Evolutionary conservation across 2,888 invertebrate species (phyloP), one percentile per base, ranked within the genome.

Genomic region (Gymnocheta viridis): DNA sequence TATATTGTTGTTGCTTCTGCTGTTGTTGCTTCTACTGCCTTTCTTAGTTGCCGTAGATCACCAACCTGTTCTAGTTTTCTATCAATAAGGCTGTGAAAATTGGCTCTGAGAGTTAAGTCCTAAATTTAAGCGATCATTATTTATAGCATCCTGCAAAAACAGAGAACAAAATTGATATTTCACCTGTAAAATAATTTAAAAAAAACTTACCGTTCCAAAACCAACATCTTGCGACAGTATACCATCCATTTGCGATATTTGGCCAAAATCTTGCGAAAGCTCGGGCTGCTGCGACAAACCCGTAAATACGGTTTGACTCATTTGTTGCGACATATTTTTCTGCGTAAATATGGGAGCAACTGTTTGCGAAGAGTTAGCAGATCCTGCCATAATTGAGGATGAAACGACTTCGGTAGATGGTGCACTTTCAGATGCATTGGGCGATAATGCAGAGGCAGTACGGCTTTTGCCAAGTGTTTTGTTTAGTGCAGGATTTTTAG

Each of bases 231-330:
- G 98, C 66, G 98, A 98, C 89, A 98, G 93, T 89, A 98, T 94
- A 76, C 97, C 98, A 92, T 98, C 98, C 93, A 98, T 97, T 93
- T 98, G 98, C 69, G 98, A 98, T 80, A 91, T 92, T 84, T 91
- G 91, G 2, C 91, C 91, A 87, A 90, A 92, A 86, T 92, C 92
- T 85, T 92, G 92, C 27, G 92, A 92, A 14, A 92, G 82, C 66
- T 88, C 93, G 6, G 91, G 91, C 89, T 96, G 96, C 14, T 94
- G 96, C 51, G 95, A 95, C 17, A 95, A 91, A 82, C 94, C 94
- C 87, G 95, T 94, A 0, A 94, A 94, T 1, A 95, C 94, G 10
- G 89, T 91, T 90, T 95, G 95, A 67, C 94, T 94, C 90, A 95
- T 94, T 88, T 94, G 94, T 89, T 95, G 95, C 44, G 96, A 96